These are phyloP conservation scores for Callopanchax toddi DNA, from an alignment of 2,113 vertebrate species.

Conservation along the genomic window DNA sequence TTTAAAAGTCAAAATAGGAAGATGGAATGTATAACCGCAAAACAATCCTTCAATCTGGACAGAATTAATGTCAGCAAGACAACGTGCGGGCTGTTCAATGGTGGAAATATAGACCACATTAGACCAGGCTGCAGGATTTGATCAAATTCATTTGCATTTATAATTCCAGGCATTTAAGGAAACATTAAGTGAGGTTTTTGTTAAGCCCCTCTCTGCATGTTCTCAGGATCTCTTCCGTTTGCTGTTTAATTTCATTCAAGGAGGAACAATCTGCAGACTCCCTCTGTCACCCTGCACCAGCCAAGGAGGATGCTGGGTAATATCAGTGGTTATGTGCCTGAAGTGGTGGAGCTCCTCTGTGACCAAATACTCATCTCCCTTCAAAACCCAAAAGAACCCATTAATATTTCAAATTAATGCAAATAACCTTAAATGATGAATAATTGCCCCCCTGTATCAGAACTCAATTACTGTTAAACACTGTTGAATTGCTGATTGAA, in stretches of 20 bases:
- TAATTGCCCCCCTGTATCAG: constrained; percentile 62
- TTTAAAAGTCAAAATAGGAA: too few relatives aligned
- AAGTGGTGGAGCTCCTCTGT: constrained; percentile 58
- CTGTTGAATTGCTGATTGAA: constrained; percentile 56
- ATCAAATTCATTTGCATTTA: constrained; percentile 32
- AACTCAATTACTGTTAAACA: constrained; percentile 69
- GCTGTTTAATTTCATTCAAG: background rate
- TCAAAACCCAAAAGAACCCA: constrained; percentile 47
- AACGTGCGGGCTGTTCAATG: background rate
- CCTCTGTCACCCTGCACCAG: background rate
- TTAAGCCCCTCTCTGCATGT: constrained; percentile 19
- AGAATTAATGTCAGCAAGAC: constrained; percentile 4
- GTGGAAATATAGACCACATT: constrained; percentile 13
- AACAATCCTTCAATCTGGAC: too few relatives aligned
- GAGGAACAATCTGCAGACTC: background rate
- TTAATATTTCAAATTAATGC: constrained; percentile 70
- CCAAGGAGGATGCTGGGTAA: constrained; percentile 34
- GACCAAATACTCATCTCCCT: constrained; percentile 60
- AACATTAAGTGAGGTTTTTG: too few relatives aligned
- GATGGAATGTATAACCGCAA: too few relatives aligned
- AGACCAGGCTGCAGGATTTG: constrained; percentile 12
- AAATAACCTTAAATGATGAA: constrained; percentile 69
- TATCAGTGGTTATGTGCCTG: constrained; percentile 26
- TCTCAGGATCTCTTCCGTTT: constrained; percentile 3
- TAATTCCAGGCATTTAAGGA: constrained; percentile 20